phyloP scores from a whole-genome alignment of 2,113 vertebrate species.

The Triplophysa siluroides region DNA sequence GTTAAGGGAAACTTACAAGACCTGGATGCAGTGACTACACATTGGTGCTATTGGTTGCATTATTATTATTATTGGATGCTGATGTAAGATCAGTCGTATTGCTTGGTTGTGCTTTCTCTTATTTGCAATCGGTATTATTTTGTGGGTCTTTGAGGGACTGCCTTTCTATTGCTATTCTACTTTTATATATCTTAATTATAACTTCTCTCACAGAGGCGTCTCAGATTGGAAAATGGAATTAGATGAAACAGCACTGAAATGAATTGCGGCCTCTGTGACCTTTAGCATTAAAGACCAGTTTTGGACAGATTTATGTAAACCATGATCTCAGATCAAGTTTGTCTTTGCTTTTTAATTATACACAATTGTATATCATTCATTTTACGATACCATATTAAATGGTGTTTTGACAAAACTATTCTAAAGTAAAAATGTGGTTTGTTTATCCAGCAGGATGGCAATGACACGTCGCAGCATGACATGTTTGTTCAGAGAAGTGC shows the following conservation, averaged over 20 bases:
- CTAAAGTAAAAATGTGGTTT: not conserved
- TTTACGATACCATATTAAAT: not conserved
- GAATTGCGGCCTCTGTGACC: not conserved
- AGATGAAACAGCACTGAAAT: not conserved
- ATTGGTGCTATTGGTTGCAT: constrained; percentile 12
- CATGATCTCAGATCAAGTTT: not conserved
- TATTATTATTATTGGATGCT: not conserved
- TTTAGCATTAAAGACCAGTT: not conserved
- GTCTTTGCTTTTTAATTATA: not conserved
- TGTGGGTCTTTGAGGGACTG: not conserved
- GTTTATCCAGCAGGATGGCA: not conserved
- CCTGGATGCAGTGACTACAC: not conserved
- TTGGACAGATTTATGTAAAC: not conserved
- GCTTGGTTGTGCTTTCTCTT: not conserved
- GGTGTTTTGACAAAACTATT: not conserved
- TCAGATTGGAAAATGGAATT: not conserved
- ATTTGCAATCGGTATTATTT: not conserved
- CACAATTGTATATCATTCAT: not conserved
- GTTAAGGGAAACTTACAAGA: not conserved
- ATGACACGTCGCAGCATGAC: not conserved
- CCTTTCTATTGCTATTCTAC: not conserved
- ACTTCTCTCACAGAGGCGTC: not conserved
- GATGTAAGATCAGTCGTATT: not conserved
- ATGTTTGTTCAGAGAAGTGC: not conserved
- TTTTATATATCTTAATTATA: not conserved